Evolutionary conservation across 2,888 invertebrate genomes (phyloP).

Genomic region (Ptilodon capucinus): DNA sequence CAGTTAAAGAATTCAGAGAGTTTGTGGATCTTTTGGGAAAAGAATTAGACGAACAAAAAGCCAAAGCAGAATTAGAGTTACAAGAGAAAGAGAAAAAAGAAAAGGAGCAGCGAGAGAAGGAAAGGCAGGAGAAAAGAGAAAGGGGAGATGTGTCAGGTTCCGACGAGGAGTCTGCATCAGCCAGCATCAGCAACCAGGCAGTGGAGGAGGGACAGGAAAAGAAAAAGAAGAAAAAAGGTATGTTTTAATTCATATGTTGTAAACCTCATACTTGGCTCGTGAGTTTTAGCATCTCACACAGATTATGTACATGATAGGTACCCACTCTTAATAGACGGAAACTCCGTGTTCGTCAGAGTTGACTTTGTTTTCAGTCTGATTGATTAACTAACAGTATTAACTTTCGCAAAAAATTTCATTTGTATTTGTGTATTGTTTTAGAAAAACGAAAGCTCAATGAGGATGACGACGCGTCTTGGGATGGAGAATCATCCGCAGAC

Average conservation of each 20-base stretch:
- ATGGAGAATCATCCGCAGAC: constrained; percentile 77
- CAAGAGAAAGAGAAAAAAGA: constrained; percentile 56
- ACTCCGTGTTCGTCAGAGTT: no score
- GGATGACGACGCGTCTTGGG: constrained; percentile 83
- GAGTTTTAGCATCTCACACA: no score
- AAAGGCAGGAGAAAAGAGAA: constrained; percentile 48
- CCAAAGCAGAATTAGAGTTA: constrained; percentile 68
- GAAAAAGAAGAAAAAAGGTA: constrained; percentile 57
- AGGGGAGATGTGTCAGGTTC: constrained; percentile 52
- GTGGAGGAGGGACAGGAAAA: constrained; percentile 52
- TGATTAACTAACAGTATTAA: no score
- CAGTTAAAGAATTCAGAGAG: constrained; percentile 88
- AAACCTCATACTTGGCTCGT: no score
- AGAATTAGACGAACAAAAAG: constrained; percentile 84
- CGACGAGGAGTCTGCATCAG: constrained; percentile 28
- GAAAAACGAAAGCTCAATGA: constrained; percentile 57
- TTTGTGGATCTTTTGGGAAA: constrained; percentile 85
- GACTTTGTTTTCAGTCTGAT: no score
- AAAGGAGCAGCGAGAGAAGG: constrained; percentile 57
- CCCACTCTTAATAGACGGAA: no score
- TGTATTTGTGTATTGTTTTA: constrained; percentile 35
- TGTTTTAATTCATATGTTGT: background rate
- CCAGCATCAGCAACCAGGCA: constrained; percentile 37
- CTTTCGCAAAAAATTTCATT: no score
- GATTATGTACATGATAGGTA: no score